Evolutionary conservation across 2,113 vertebrate species (phyloP).

Genomic region (Saimiri boliviensis): DNA sequence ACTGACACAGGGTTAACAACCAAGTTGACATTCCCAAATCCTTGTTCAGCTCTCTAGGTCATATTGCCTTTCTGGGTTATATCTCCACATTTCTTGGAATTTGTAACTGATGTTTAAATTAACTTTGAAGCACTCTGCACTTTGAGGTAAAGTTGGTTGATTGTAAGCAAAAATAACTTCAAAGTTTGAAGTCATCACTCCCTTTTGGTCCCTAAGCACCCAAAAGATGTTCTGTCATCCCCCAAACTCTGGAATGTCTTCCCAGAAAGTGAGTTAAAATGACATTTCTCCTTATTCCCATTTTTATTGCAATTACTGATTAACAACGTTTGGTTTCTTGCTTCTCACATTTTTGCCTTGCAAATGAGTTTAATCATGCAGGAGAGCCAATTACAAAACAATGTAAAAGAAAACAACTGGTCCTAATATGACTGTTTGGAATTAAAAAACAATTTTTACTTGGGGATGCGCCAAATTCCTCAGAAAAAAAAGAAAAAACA

Average conservation of each 20-base stretch:
- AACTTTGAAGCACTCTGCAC: conserved; percentile 57
- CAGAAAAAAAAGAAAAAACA: conserved; percentile 40
- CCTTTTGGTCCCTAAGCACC: conserved; percentile 63
- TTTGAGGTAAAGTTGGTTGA: conserved; percentile 63
- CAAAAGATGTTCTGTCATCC: conserved; percentile 64
- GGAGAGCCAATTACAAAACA: conserved; percentile 46
- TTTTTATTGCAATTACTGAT: conserved; percentile 55
- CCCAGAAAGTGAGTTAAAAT: conserved; percentile 73
- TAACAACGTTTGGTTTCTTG: conserved; percentile 44
- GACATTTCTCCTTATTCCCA: conserved; percentile 56
- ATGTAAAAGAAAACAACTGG: conserved; percentile 64
- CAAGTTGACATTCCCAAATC: conserved; percentile 43
- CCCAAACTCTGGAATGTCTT: conserved; percentile 69
- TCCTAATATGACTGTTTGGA: conserved; percentile 46
- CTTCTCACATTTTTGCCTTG: not conserved
- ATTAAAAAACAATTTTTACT: conserved; percentile 62
- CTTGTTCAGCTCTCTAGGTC: not conserved
- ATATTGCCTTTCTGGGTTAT: conserved; percentile 67
- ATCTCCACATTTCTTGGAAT: conserved; percentile 73
- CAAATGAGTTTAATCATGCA: conserved; percentile 40
- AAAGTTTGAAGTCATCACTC: conserved; percentile 63
- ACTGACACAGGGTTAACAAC: not conserved
- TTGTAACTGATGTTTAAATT: conserved; percentile 63
- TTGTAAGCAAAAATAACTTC: conserved; percentile 71
- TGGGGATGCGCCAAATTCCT: conserved; percentile 61